These are phyloP conservation scores for Thera obeliscata DNA, from an alignment of 2,888 invertebrate species.

Conservation along the genomic window DNA sequence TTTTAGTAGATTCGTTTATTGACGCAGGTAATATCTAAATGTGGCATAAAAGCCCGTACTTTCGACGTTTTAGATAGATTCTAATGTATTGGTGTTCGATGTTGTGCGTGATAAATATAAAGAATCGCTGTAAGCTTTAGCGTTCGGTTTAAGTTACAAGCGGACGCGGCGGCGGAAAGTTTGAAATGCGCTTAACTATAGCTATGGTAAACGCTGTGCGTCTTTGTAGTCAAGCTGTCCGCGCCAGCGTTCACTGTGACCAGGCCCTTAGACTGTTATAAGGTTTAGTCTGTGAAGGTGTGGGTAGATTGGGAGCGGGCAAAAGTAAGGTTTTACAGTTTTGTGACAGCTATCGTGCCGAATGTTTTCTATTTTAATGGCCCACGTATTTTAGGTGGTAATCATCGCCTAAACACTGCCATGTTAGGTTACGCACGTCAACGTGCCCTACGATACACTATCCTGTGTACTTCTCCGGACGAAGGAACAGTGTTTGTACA, in stretches of 20 bases:
- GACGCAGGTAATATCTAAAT: background rate
- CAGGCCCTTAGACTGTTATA: slow-evolving; percentile 58
- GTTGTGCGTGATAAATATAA: slow-evolving; percentile 57
- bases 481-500: too few species aligned
- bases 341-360: background rate
- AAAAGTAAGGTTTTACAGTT: background rate
- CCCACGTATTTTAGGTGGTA: too few species aligned
- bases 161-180: slow-evolving; percentile 1
- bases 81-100: slow-evolving; percentile 54
- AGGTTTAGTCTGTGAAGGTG: slow-evolving; percentile 49
- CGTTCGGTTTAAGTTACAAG: slow-evolving; percentile 5
- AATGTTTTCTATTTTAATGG: too few species aligned
- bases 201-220: background rate
- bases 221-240: background rate
- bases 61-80: slow-evolving; percentile 25
- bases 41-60: slow-evolving; percentile 1
- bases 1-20: too few species aligned
- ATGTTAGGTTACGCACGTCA: too few species aligned
- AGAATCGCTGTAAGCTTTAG: slow-evolving; percentile 51
- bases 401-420: too few species aligned
- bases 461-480: too few species aligned
- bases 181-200: background rate
- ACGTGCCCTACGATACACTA: too few species aligned
- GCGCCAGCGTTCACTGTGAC: slow-evolving; percentile 5
- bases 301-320: slow-evolving; percentile 20